phyloP scores from a whole-genome alignment of 2,113 vertebrate genomes.

The Atrichornis clamosus region DNA sequence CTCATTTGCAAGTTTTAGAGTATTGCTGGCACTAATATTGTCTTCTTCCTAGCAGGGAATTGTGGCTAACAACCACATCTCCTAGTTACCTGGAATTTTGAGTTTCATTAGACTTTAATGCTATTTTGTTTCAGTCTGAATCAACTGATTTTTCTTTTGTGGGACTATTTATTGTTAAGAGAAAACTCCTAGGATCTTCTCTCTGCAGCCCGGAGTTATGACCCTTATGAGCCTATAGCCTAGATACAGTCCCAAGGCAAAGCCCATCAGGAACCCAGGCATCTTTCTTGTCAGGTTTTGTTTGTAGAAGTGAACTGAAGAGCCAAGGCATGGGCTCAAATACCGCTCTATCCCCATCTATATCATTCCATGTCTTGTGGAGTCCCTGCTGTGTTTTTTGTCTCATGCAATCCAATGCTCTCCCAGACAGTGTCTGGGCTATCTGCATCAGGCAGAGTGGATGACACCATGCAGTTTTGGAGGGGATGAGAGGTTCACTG shows the following conservation, averaged over 20 bases:
- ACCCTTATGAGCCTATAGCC: neutral
- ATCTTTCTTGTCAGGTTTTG: neutral
- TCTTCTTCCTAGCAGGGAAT: conserved; percentile 16
- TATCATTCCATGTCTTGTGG: neutral
- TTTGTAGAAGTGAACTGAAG: neutral
- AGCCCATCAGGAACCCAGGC: neutral
- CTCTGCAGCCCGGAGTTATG: neutral
- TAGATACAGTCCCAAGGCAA: neutral
- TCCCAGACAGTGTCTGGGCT: neutral
- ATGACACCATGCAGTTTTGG: neutral
- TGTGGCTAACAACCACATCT: neutral
- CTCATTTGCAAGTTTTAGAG: conserved; percentile 22
- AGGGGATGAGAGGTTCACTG: neutral
- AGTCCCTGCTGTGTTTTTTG: neutral
- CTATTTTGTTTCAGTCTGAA: neutral
- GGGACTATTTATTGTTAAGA: neutral
- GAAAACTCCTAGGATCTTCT: neutral
- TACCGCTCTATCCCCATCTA: neutral
- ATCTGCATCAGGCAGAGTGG: neutral
- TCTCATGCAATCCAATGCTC: neutral
- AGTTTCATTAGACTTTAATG: neutral
- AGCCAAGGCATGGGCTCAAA: neutral
- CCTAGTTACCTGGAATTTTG: neutral
- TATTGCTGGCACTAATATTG: neutral
- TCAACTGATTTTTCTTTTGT: neutral